phyloP scores from a whole-genome alignment of 2,113 vertebrate species.

The Aplodontia rufa region DNA sequence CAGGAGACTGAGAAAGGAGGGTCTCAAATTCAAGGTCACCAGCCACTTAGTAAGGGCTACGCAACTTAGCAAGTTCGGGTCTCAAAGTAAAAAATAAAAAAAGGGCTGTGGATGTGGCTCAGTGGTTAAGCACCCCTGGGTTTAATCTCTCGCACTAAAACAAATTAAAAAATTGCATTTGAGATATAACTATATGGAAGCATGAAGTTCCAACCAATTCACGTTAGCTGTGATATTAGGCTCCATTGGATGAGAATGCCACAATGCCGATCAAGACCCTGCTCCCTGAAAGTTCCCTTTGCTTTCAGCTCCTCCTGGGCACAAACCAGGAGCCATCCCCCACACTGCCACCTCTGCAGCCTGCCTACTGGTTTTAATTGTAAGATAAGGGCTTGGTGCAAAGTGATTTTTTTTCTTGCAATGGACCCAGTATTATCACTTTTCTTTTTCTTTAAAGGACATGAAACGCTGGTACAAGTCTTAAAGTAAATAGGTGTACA shows the following conservation, averaged over 20 bases:
- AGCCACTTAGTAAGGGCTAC: no score
- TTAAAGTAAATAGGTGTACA: constrained; percentile 90
- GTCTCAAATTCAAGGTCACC: no score
- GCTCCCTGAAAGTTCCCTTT: not conserved
- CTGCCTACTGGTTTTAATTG: constrained; percentile 89
- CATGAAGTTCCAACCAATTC: not conserved
- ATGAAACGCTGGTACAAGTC: constrained; percentile 90
- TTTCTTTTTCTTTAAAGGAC: constrained; percentile 94
- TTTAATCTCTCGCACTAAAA: no score
- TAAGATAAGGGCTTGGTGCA: constrained; percentile 90
- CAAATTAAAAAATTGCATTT: no score
- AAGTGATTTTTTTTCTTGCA: constrained; percentile 93
- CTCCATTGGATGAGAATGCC: not conserved
- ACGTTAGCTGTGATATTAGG: not conserved
- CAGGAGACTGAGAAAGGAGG: no score
- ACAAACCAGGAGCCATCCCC: not conserved
- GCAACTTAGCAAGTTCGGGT: no score
- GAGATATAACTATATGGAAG: not conserved
- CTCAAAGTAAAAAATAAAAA: no score
- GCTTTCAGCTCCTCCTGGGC: not conserved
- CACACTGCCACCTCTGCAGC: not conserved
- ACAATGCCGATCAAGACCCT: constrained; percentile 57
- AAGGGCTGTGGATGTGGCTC: no score
- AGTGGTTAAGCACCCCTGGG: no score
- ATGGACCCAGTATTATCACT: constrained; percentile 72